phyloP scores from a whole-genome alignment of 2,888 invertebrate species.

The Salpingus planirostris region DNA sequence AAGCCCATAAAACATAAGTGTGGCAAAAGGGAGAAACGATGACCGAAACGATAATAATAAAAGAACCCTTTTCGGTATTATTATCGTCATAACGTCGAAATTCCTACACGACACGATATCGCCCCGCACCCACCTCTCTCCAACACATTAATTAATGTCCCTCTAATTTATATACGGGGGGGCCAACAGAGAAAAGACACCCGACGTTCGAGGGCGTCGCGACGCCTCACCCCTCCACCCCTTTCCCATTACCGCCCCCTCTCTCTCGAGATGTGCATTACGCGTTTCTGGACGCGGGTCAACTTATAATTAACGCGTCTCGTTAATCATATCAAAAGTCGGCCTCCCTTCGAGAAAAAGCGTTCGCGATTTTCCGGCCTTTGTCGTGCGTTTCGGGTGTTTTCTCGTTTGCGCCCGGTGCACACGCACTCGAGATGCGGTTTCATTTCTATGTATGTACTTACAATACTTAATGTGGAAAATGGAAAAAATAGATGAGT shows the following conservation, averaged over 20 bases:
- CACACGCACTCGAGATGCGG: too few relatives aligned
- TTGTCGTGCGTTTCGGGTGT: slow-evolving; percentile 4
- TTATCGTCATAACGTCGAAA: slow-evolving; percentile 6
- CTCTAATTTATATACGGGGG: neutral
- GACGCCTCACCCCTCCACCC: neutral
- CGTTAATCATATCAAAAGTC: slow-evolving; percentile 31
- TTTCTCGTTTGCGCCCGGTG: too few relatives aligned
- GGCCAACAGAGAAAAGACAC: too few relatives aligned
- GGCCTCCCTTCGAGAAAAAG: too few relatives aligned
- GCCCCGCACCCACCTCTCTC: slow-evolving; percentile 4
- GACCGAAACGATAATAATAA: too few relatives aligned
- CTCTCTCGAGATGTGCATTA: slow-evolving; percentile 8
- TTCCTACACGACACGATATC: slow-evolving; percentile 3
- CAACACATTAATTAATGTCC: slow-evolving; percentile 6
- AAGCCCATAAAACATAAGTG: too few relatives aligned
- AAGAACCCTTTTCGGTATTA: too few relatives aligned
- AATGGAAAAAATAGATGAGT: neutral
- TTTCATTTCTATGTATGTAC: too few relatives aligned
- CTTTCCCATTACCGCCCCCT: too few relatives aligned
- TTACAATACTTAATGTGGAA: too few relatives aligned
- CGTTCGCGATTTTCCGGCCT: slow-evolving; percentile 11
- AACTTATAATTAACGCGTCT: slow-evolving; percentile 32
- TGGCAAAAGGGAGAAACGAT: too few relatives aligned
- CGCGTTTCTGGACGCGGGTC: slow-evolving; percentile 28
- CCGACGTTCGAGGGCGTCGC: neutral